Evolutionary conservation across 2,113 vertebrate species (phyloP).

Genomic region (Sebastes schlegelii): DNA sequence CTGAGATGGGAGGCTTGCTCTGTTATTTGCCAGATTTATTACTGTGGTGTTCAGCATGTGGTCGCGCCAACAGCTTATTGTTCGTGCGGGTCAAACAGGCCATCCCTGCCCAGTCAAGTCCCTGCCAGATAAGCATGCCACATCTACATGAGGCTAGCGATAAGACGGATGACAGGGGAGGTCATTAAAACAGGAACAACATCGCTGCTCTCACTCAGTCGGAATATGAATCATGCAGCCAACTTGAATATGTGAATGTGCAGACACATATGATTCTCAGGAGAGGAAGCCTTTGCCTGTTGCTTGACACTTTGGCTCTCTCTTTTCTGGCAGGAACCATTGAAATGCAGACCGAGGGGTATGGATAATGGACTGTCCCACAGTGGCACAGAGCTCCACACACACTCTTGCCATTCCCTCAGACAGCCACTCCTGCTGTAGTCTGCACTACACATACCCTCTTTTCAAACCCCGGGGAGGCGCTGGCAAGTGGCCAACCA

Average conservation of each 20-base stretch:
- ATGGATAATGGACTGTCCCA: constrained; percentile 77
- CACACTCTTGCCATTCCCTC: constrained; percentile 63
- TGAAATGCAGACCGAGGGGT: constrained; percentile 73
- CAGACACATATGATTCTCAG: constrained; percentile 43
- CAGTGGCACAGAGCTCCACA: constrained; percentile 64
- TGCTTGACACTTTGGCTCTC: constrained; percentile 53
- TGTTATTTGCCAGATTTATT: constrained; percentile 40
- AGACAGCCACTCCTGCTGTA: constrained; percentile 69
- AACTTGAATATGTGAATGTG: constrained; percentile 48
- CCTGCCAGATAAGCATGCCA: constrained; percentile 34
- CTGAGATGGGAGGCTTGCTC: constrained; percentile 23
- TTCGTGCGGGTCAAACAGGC: constrained; percentile 38
- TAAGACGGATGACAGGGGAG: constrained; percentile 66
- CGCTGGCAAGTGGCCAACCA: constrained; percentile 71
- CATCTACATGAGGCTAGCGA: constrained; percentile 49
- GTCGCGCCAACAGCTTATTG: constrained; percentile 40
- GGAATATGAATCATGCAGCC: constrained; percentile 63
- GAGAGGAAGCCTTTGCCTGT: constrained; percentile 63
- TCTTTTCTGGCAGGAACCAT: constrained; percentile 66
- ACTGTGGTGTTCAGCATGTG: constrained; percentile 18
- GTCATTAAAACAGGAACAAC: constrained; percentile 71
- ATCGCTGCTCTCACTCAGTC: constrained; percentile 45
- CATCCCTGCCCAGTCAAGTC: neutral
- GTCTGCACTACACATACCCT: constrained; percentile 69
- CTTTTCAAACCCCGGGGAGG: constrained; percentile 70